Conservation (phyloP, 2,113 vertebrate species). For the Lampris incognitus region DNA sequence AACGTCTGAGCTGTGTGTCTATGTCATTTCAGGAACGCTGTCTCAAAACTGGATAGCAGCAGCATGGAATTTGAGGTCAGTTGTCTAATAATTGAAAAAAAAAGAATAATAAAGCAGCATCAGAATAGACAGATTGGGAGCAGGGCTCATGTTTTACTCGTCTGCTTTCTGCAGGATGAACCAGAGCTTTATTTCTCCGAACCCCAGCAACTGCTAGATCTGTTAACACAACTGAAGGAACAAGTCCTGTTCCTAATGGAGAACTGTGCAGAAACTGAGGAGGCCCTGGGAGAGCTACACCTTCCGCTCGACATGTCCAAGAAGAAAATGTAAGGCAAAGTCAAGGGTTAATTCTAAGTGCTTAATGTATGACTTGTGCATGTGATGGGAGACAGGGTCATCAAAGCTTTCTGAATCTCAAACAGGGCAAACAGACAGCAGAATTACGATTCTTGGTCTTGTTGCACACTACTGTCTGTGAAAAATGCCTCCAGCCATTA, state of each 20-base stretch:
- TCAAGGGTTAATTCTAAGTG: not conserved
- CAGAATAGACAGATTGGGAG: too few relatives aligned
- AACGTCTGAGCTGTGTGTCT: not conserved
- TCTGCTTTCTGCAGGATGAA: conserved; percentile 74
- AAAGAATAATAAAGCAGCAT: not conserved
- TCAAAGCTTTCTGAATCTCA: too few relatives aligned
- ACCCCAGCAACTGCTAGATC: conserved; percentile 88
- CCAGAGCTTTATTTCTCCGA: conserved; percentile 90
- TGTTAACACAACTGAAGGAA: conserved; percentile 87
- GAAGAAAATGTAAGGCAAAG: conserved; percentile 81
- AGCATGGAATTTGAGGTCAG: conserved; percentile 76
- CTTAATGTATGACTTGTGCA: not conserved
- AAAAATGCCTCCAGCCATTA: too few relatives aligned
- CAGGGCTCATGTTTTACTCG: too few relatives aligned
- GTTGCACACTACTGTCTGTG: too few relatives aligned
- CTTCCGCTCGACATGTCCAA: conserved; percentile 75
- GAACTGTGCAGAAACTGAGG: conserved; percentile 85
- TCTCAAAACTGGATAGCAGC: conserved; percentile 35
- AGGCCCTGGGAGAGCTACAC: conserved; percentile 81
- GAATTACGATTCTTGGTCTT: too few relatives aligned
- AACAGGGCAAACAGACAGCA: too few relatives aligned
- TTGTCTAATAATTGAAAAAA: not conserved
- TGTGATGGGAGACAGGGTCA: not conserved
- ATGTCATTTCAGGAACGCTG: conserved; percentile 50
- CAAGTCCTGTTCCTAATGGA: conserved; percentile 90